phyloP scores from a whole-genome alignment of 2,113 vertebrate species.

The Caracal caracal region DNA sequence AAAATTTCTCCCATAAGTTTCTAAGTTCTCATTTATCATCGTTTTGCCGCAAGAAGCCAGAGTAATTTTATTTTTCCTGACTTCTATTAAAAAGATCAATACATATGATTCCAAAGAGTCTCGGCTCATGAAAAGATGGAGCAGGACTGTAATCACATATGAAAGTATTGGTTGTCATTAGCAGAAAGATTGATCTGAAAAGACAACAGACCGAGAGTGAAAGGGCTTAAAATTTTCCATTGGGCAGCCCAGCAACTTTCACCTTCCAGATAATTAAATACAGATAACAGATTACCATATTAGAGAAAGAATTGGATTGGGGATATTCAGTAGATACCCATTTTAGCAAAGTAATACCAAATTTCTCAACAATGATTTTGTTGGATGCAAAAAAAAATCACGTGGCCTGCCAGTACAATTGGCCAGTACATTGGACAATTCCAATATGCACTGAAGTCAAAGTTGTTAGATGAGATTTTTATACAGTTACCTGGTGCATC shows the following conservation, averaged over 20 bases:
- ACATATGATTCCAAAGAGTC: slow-evolving; percentile 93
- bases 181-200: slow-evolving; percentile 88
- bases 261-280: slow-evolving; percentile 88
- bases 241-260: slow-evolving; percentile 86
- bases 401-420: slow-evolving; percentile 62
- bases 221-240: slow-evolving; percentile 87
- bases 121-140: slow-evolving; percentile 91
- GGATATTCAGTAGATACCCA: slow-evolving; percentile 81
- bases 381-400: slow-evolving; percentile 80
- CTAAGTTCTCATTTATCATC: slow-evolving; percentile 91
- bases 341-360: slow-evolving; percentile 81
- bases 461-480: slow-evolving; percentile 54
- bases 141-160: slow-evolving; percentile 91
- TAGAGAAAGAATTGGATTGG: slow-evolving; percentile 83
- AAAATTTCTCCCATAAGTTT: slow-evolving; percentile 87
- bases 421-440: neutral
- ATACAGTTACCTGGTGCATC: slow-evolving; percentile 65
- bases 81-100: slow-evolving; percentile 95
- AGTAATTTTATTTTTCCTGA: slow-evolving; percentile 94
- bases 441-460: slow-evolving; percentile 63
- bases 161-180: slow-evolving; percentile 94
- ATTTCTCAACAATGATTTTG: slow-evolving; percentile 83
- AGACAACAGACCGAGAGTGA: slow-evolving; percentile 83
- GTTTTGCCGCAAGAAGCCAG: slow-evolving; percentile 88
- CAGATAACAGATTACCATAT: slow-evolving; percentile 88